Evolutionary conservation across 2,888 invertebrate genomes (phyloP).

Genomic region (Drosophila demipolita): DNA sequence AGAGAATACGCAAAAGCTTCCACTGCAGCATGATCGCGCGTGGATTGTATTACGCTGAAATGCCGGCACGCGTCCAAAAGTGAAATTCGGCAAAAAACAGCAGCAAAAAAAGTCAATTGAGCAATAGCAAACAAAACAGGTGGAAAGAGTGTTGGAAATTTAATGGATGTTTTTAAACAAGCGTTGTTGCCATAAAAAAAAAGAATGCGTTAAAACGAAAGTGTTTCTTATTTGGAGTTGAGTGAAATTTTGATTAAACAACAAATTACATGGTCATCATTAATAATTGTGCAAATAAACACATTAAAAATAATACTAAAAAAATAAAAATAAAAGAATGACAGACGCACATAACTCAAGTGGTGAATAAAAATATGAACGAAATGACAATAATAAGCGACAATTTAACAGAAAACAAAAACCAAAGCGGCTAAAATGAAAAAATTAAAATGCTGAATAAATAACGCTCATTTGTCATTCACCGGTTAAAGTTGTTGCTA

Average conservation of each 20-base stretch:
- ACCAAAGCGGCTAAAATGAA: slow-evolving; percentile 27
- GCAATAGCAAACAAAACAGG: slow-evolving; percentile 1
- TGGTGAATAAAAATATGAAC: slow-evolving; percentile 29
- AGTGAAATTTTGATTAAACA: slow-evolving; percentile 50
- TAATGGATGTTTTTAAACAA: slow-evolving; percentile 1
- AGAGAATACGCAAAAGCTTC: slow-evolving; percentile 24
- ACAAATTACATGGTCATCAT: slow-evolving; percentile 44
- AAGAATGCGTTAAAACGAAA: slow-evolving; percentile 39
- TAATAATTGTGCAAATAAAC: slow-evolving; percentile 55
- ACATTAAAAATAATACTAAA: neutral
- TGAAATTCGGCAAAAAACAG: slow-evolving; percentile 36
- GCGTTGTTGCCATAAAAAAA: neutral
- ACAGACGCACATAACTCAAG: slow-evolving; percentile 27
- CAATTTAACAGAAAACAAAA: slow-evolving; percentile 20
- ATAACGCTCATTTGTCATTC: slow-evolving; percentile 51
- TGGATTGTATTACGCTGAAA: slow-evolving; percentile 2
- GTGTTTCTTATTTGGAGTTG: slow-evolving; percentile 9
- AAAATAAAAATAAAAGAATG: slow-evolving; percentile 7
- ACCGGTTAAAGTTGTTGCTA: slow-evolving; percentile 40
- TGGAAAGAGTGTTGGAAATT: slow-evolving; percentile 11
- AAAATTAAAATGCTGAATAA: slow-evolving; percentile 7
- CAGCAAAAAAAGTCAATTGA: slow-evolving; percentile 1
- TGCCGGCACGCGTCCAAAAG: slow-evolving; percentile 44
- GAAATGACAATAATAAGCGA: slow-evolving; percentile 31
- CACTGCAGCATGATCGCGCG: slow-evolving; percentile 17